Evolutionary conservation across 2,113 vertebrate species (phyloP).

Genomic region (Oncorhynchus mykiss): DNA sequence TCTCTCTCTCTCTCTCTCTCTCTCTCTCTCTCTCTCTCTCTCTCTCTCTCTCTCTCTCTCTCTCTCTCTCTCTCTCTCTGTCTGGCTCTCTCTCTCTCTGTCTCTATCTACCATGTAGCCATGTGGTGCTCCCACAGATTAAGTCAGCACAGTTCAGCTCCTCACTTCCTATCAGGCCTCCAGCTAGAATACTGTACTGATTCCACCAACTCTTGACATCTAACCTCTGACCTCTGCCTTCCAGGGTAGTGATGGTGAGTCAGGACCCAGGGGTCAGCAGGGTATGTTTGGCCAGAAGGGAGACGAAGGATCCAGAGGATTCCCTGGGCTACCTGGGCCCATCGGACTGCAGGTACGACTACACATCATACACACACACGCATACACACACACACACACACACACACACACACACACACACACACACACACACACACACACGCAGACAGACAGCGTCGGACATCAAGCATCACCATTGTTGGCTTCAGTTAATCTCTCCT

Average conservation of each 20-base stretch:
- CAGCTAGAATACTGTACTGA: not conserved
- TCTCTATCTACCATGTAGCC: constrained; percentile 30
- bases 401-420: no score
- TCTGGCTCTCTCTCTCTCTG: not conserved
- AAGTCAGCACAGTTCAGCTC: constrained; percentile 59
- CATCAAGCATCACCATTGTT: no score
- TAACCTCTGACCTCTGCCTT: constrained; percentile 34
- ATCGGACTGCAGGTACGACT: constrained; percentile 87
- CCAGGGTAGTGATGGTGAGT: constrained; percentile 92
- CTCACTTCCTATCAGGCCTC: constrained; percentile 25
- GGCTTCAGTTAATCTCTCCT: no score
- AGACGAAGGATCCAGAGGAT: constrained; percentile 94
- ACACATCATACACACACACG: not conserved
- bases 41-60: no score
- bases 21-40: no score
- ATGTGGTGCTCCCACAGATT: constrained; percentile 41
- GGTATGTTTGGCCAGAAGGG: constrained; percentile 99
- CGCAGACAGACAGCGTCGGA: no score
- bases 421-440: no score
- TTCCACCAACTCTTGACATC: not conserved
- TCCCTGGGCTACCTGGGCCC: constrained; percentile 93
- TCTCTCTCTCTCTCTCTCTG: no score
- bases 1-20: no score
- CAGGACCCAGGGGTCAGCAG: constrained; percentile 94
- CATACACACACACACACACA: not conserved